Evolutionary conservation across 1,140 invertebrate species (phyloP), one percentile per base, ranked within the genome.

Genomic region (Magallana ariakensis): DNA sequence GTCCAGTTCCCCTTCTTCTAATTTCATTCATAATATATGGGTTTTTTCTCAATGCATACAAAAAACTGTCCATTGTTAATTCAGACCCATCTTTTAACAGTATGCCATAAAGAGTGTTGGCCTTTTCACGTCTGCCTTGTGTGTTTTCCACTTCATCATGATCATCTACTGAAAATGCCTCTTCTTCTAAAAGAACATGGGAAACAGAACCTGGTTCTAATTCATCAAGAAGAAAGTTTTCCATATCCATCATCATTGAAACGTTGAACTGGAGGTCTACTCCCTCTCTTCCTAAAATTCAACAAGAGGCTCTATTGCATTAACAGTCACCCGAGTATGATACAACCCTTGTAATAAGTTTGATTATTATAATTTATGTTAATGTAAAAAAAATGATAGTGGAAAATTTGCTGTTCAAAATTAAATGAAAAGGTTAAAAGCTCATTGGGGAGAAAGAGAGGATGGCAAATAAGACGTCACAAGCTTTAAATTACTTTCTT

Each of bases 131-230:
- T 26, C 66, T 75, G 11, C 22, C 3, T 33, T 1, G 10, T 11
- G 8, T 19, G 1, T 33, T 11, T 26, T 75, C 66, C 5, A 75
- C 22, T 26, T 10, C 10, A 22, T 75, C 66, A 75, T 75, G 66
- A 26, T 26, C 22, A 15, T 75, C 66, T 13, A 75, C 0, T 33
- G 66, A 75, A 13, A 75, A 75, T 75, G 66, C 66, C 15, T 22
- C 7, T 26, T 75, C 66, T 75, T 75, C 66, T 26, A 75, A 75
- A 8, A 75, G 19, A 33, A 75, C 66, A 75, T 75, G 10, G 26
- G 66, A 75, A 26, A 75, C 8, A 26, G 26, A 19, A 13, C 15
- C 15, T 75, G 66, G 66, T 46, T 75, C 66, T 75, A 75, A 75
- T 26, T 75, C 66, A 11, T 75, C 26, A 0, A 75, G 22, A 26